Base-by-base conservation (phyloP, 2,888 invertebrate genomes). In the Pachymerium ferrugineum region DNA sequence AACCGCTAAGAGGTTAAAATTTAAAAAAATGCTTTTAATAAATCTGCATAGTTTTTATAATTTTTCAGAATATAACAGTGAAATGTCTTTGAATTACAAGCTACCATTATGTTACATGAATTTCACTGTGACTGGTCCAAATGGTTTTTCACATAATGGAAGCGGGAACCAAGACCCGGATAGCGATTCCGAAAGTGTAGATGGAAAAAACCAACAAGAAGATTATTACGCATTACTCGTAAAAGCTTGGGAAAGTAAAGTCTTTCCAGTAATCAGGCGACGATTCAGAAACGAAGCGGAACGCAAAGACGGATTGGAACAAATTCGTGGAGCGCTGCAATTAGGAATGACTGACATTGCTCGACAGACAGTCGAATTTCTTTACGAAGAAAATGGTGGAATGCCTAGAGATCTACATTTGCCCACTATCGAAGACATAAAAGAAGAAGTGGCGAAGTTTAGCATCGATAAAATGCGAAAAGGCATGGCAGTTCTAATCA, bases 341-440 rank as follows among this genome's bases (percentile, higher is more conserved):
- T 76, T 81, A n/a, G 81, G 83, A 33, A 82, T 83, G 82, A 81
- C 81, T 19, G 83, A 83, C 74, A 83, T 83, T 74, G 83, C 83
- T 0, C 77, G 82, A 73, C 83, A 83, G 77, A 83, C 83, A 1
- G 83, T 83, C 3, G 83, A 83, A 75, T 83, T 82, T 76, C 78
- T 83, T 31, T 83, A 83, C 77, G 83, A 83, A 75, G 83, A 83
- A 75, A 82, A 81, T 77, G 83, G 83, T 5, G 82, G 82, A 0
- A 80, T 83, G 74, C 83, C 83, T 1, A 78, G 81, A 33, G 83
- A 83, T 74, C 80, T 83, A 70, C 82, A 82, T 76, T 80, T 83
- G 29, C 83, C 83, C 0, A 82, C 82, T 8, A 80, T 83, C 54
- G 82, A 83, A 19, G 83, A 83, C 76, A 82, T 83, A 54, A 81